Evolutionary conservation across 2,113 vertebrate species (phyloP).

Genomic region (Platycercus adscitus): DNA sequence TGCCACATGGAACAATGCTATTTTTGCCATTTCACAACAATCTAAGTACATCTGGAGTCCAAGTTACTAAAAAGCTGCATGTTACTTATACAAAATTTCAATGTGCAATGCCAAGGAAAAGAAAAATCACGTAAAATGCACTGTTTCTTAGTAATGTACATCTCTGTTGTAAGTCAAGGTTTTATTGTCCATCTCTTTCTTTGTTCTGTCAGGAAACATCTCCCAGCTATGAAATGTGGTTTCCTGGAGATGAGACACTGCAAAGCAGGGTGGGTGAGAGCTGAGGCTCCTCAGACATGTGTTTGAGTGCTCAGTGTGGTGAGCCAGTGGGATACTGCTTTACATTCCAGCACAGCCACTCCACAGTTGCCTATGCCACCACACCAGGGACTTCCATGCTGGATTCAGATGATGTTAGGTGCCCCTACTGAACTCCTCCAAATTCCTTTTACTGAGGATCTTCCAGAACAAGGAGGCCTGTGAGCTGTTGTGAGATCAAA

Average conservation of each 20-base stretch:
- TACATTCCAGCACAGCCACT: background rate
- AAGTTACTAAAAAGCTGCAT: background rate
- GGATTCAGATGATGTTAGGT: rapidly evolving
- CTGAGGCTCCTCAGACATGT: background rate
- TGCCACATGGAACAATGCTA: background rate
- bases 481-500: background rate
- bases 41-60: background rate
- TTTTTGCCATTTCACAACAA: background rate
- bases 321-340: background rate
- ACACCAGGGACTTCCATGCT: rapidly evolving
- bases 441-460: background rate
- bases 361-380: rapidly evolving
- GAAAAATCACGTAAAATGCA: background rate
- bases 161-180: background rate
- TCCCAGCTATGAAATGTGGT: background rate
- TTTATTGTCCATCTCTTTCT: background rate
- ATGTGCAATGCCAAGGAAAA: background rate
- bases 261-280: background rate
- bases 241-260: background rate
- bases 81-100: background rate
- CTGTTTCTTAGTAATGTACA: background rate
- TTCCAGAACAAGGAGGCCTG: background rate
- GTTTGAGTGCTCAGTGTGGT: background rate
- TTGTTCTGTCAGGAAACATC: background rate
- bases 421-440: background rate